Evolutionary conservation across 1,140 invertebrate genomes (phyloP), one percentile per base, ranked within the genome.

Genomic region (Drosophila arawakana): DNA sequence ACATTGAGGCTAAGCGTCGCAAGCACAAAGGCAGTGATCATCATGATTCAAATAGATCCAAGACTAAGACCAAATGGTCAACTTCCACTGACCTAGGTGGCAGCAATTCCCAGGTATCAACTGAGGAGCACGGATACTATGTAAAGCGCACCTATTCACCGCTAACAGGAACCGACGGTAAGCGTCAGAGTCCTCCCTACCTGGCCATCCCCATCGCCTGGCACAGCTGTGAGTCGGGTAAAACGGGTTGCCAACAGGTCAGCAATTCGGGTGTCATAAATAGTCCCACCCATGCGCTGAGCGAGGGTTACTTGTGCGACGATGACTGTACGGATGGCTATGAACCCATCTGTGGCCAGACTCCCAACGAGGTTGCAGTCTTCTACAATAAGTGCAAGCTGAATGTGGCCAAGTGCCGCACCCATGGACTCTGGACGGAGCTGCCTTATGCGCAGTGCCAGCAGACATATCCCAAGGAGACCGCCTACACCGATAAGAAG

Each of bases 21-120:
- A 91, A 85, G 75, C 74, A 89, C 47, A 91, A 90, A 47, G 81
- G 84, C 30, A 71, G 69, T 15, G 71, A 82, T 44, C 73, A 81
- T 44, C 59, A 80, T 25, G 73, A 78, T 37, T 52, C 76, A 0
- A 50, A 78, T 3, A 85, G 80, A 47, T 66, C 85, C 9, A 91
- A 91, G 71, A 91, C 90, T 34, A 91, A 91, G 70, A 91, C 90
- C 0, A 91, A 91, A 60, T 91, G 90, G 90, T 91, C 90, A 0
- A 89, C 49, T 11, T 89, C 90, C 1, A 78, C 90, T 2, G 76
- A 91, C 21, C 41, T 90, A 59, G 73, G 71, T 3, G 43, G 52
- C 7, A 57, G 34, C n/a, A 80, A 72, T 18, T 54, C 61, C 1
- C 88, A 89, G 52, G 81, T 91, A 3, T 81, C 90, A 37, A 91